phyloP scores from a whole-genome alignment of 1,140 invertebrate species.

The Drosophila mauritiana region DNA sequence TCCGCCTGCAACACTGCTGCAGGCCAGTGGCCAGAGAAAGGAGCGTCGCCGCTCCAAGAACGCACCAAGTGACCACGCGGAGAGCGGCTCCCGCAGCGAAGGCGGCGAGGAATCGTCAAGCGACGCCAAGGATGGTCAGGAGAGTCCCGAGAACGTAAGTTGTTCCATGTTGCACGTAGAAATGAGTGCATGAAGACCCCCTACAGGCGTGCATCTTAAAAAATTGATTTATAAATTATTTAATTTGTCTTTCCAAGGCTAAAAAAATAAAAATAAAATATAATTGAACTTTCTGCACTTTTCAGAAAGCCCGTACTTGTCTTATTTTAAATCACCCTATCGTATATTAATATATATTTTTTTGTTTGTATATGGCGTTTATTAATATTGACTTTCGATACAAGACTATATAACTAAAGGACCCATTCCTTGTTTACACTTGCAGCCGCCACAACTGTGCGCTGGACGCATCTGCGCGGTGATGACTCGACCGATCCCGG shows the following conservation, averaged over 20 bases:
- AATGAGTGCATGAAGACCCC: too few species aligned
- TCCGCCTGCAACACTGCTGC: not conserved
- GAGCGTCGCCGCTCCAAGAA: conserved; percentile 25
- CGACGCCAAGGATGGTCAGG: conserved; percentile 34
- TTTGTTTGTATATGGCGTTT: too few species aligned
- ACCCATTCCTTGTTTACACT: not conserved
- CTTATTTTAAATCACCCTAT: too few species aligned
- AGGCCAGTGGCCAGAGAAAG: conserved; percentile 1
- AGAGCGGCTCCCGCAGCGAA: conserved; percentile 4
- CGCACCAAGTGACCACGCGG: conserved; percentile 7
- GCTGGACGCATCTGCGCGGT: conserved; percentile 70
- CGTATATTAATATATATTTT: too few species aligned
- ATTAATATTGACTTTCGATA: too few species aligned
- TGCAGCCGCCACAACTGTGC: conserved; percentile 40
- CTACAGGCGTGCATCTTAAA: too few species aligned
- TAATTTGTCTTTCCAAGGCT: too few species aligned
- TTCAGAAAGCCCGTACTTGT: too few species aligned
- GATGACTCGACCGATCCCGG: conserved; percentile 71
- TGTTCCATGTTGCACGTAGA: not conserved
- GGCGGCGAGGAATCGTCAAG: conserved; percentile 13
- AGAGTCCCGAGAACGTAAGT: conserved; percentile 39
- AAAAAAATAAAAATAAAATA: too few species aligned
- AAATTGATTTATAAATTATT: too few species aligned
- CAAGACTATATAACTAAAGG: too few species aligned
- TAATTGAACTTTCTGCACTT: too few species aligned